phyloP scores from a whole-genome alignment of 2,797 vertebrate species.

The Hylomyscus alleni region DNA sequence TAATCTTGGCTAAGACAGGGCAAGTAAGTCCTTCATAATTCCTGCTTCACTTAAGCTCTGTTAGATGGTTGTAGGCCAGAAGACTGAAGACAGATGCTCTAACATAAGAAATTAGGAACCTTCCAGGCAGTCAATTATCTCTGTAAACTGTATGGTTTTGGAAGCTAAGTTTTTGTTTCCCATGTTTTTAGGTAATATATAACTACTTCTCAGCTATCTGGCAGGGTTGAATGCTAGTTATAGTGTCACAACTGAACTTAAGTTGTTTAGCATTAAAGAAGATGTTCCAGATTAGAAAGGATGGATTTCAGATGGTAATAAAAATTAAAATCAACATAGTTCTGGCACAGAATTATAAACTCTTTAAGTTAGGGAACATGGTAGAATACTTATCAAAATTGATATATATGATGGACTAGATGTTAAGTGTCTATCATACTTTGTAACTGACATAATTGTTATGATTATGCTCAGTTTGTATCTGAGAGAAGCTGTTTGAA shows the following conservation, averaged over 20 bases:
- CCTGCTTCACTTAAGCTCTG: too few species aligned
- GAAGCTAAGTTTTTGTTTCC: background rate
- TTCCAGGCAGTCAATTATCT: background rate
- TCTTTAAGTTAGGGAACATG: background rate
- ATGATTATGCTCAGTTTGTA: background rate
- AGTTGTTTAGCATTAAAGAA: background rate
- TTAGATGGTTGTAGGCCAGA: too few species aligned
- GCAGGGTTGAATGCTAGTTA: background rate
- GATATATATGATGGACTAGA: background rate
- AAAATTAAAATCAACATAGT: background rate
- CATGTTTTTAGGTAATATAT: background rate
- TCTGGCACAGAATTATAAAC: background rate
- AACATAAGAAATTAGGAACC: background rate
- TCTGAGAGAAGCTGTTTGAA: background rate
- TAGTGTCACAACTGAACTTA: background rate
- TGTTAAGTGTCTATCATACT: background rate
- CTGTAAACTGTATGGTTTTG: background rate
- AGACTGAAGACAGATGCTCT: background rate
- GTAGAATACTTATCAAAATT: background rate
- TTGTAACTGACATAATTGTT: background rate
- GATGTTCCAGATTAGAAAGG: background rate
- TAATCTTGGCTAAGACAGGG: too few species aligned
- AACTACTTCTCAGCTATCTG: background rate
- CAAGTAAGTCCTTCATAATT: too few species aligned
- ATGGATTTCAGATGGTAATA: background rate